These are phyloP conservation scores for Picathartes gymnocephalus DNA, from an alignment of 2,113 vertebrate species.

Conservation along the genomic window DNA sequence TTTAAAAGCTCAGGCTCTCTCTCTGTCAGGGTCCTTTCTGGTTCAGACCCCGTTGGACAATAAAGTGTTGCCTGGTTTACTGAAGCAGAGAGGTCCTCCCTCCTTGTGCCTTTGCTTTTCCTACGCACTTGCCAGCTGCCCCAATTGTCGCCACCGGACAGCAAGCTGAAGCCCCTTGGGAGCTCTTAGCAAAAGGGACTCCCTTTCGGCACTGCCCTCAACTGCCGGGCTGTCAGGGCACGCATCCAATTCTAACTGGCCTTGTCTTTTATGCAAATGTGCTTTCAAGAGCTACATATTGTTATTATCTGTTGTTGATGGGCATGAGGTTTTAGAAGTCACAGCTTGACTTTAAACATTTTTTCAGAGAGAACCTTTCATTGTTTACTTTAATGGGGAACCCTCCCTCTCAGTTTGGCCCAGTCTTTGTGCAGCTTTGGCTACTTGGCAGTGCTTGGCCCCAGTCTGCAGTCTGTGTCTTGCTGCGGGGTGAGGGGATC, in stretches of 20 bases:
- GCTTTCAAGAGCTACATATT: neutral
- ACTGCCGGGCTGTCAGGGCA: too few species aligned
- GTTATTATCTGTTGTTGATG: neutral
- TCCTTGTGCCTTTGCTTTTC: too few species aligned
- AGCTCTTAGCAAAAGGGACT: too few species aligned
- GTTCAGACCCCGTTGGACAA: too few species aligned
- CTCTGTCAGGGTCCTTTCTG: too few species aligned
- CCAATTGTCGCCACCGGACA: too few species aligned
- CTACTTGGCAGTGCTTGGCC: fast-evolving
- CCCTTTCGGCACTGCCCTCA: too few species aligned
- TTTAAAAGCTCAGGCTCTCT: too few species aligned
- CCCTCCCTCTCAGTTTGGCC: fast-evolving
- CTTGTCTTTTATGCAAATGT: neutral
- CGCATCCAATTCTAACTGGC: neutral
- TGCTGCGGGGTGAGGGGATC: fast-evolving
- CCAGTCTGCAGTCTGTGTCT: neutral
- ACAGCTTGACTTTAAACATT: neutral
- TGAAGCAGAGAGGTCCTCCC: too few species aligned
- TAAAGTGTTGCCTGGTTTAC: too few species aligned
- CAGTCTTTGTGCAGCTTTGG: neutral
- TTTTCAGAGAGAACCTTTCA: neutral
- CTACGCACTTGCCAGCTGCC: too few species aligned
- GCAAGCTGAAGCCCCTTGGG: too few species aligned
- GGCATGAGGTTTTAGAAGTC: neutral
- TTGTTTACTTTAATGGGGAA: neutral